Evolutionary conservation across 2,888 invertebrate species (phyloP).

Genomic region (Conomelus anceps): DNA sequence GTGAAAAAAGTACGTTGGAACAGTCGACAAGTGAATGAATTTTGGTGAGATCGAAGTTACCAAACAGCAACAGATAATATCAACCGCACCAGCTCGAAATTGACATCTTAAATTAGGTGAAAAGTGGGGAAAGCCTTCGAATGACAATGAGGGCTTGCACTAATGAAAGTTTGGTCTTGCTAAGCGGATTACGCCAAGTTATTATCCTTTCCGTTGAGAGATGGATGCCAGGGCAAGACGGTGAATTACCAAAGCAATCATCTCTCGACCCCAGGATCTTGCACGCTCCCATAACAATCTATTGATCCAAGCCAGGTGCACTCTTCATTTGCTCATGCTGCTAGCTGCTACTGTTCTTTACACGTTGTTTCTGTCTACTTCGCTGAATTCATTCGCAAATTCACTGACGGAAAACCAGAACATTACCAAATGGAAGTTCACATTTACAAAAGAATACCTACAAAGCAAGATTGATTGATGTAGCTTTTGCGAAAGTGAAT

Average conservation of each 20-base stretch:
- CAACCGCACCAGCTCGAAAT: not conserved
- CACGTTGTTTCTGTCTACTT: not conserved
- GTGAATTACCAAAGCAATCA: slow-evolving; percentile 12
- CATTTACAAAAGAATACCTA: not conserved
- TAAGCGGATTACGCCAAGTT: slow-evolving; percentile 12
- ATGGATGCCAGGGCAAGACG: slow-evolving; percentile 7
- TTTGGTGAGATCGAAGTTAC: not conserved
- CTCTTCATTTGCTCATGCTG: not conserved
- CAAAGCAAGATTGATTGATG: not conserved
- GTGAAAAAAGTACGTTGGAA: not conserved
- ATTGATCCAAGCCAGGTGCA: slow-evolving; percentile 11
- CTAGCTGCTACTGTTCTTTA: not conserved
- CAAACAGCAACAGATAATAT: not conserved
- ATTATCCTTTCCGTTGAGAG: slow-evolving; percentile 12
- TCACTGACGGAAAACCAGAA: not conserved
- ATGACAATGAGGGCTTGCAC: slow-evolving; percentile 12
- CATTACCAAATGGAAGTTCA: not conserved
- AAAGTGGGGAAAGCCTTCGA: slow-evolving; percentile 6
- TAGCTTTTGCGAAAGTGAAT: not conserved
- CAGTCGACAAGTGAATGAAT: not conserved
- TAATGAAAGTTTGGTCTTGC: slow-evolving; percentile 10
- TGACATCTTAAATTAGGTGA: slow-evolving; percentile 12
- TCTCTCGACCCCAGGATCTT: slow-evolving; percentile 7
- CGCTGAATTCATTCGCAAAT: not conserved
- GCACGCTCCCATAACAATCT: slow-evolving; percentile 8